phyloP scores from a whole-genome alignment of 1,140 invertebrate genomes.

The Sipha flava region DNA sequence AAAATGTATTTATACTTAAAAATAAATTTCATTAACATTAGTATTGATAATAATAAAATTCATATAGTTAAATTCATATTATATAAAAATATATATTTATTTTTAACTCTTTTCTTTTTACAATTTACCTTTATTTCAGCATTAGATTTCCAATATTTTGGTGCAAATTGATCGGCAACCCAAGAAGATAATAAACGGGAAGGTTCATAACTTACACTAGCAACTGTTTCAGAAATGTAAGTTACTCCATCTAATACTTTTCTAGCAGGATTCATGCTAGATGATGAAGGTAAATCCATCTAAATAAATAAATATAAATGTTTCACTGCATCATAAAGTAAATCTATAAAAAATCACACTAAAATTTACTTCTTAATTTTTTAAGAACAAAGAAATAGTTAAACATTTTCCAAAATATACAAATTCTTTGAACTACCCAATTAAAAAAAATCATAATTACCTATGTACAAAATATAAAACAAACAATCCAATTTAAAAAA shows the following conservation, averaged over 20 bases:
- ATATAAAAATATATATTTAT: no score
- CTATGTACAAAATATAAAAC: no score
- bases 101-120: no score
- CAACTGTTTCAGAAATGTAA: conserved; percentile 61
- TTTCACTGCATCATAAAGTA: background rate
- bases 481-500: no score
- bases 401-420: no score
- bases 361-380: no score
- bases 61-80: background rate
- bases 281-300: conserved; percentile 22
- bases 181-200: conserved; percentile 60
- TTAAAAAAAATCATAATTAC: no score
- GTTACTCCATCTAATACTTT: conserved; percentile 65
- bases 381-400: no score
- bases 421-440: no score
- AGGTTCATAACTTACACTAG: conserved; percentile 59
- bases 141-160: conserved; percentile 74
- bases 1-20: no score
- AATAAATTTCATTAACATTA: background rate
- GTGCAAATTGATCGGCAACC: conserved; percentile 69
- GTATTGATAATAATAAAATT: no score
- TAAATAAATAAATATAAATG: background rate
- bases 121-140: conserved; percentile 55
- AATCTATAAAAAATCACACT: no score
- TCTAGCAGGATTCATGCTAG: conserved; percentile 56